Evolutionary conservation across 1,140 invertebrate genomes (phyloP), one percentile per base, ranked within the genome.

Genomic region (Holotrichia oblita): DNA sequence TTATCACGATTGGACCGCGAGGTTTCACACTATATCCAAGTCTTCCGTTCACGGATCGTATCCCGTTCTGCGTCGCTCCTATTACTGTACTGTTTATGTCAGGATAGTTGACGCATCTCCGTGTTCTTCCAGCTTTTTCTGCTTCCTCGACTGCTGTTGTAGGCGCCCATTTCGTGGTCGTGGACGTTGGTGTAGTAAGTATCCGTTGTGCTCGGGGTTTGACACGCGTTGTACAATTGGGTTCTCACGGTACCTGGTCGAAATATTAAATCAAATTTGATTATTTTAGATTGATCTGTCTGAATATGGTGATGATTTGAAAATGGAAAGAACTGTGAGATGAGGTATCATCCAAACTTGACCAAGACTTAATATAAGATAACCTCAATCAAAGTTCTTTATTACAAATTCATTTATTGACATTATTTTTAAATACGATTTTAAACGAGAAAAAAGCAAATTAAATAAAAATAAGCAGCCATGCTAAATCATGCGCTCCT

Each of bases 101-200:
- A 82, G 79, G 82, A 83, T 3, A 81, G 44, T n/a, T 80, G 79
- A 14, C 80, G 77, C 77, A 83, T 61, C 44, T 83, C 82, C 9
- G 79, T 79, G 17, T 76, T 44, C 27, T 78, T 79, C 80, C 80
- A 79, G 3, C 79, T 69, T 9, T 14, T 41, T 24, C 24, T 76
- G 41, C 41, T 79, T 59, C 10, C 48, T 27, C 40, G 61, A 72
- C 74, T 74, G 34, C 78, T 73, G 27, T 69, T 69, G 27, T 10
- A 69, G 17, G 76, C 14, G 27, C 79, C 61, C 20, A 73, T n/a
- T 40, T 82, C 83, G 73, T 41, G 41, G 27, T 84, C 83, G 9
- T 81, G 81, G 20, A 84, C 79, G 44, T 84, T 83, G 34, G 82
- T 82, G 76, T 83, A 84, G 77, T 78, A 83, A 3, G 83, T 84